phyloP scores from a whole-genome alignment of 2,797 vertebrate species.

The Hybognathus amarus region DNA sequence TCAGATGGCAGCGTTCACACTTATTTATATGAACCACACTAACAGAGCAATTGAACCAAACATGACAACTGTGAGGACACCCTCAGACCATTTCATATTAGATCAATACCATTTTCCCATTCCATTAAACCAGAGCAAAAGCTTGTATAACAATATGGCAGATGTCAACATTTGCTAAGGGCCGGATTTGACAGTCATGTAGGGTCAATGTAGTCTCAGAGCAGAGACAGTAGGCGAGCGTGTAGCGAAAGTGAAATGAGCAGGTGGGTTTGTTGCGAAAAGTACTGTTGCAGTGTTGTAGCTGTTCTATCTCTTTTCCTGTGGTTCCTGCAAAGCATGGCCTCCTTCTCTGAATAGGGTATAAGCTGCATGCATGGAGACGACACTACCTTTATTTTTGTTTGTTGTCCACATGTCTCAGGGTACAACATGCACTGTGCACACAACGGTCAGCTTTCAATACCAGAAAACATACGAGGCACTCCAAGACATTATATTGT shows the following conservation, averaged over 20 bases:
- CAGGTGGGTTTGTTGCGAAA: constrained; percentile 29
- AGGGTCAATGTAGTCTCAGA: not conserved
- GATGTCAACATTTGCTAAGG: not conserved
- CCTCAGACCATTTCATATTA: not conserved
- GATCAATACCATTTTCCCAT: not conserved
- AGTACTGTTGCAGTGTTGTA: not conserved
- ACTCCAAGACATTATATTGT: not conserved
- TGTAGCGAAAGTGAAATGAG: constrained; percentile 5
- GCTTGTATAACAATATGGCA: not conserved
- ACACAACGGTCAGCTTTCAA: not conserved
- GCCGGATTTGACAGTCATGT: no score
- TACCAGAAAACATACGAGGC: not conserved
- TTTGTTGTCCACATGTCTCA: constrained; percentile 46
- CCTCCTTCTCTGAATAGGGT: not conserved
- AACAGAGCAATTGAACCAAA: no score
- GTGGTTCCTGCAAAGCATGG: not conserved
- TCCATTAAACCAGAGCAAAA: not conserved
- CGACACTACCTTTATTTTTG: constrained; percentile 58
- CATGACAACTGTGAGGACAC: no score
- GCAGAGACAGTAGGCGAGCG: not conserved
- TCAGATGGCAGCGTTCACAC: no score
- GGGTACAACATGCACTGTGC: constrained; percentile 23
- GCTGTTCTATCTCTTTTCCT: not conserved
- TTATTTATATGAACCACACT: no score
- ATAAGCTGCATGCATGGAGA: constrained; percentile 15